Conservation (phyloP, 2,888 invertebrate species). For the Boloria selene region DNA sequence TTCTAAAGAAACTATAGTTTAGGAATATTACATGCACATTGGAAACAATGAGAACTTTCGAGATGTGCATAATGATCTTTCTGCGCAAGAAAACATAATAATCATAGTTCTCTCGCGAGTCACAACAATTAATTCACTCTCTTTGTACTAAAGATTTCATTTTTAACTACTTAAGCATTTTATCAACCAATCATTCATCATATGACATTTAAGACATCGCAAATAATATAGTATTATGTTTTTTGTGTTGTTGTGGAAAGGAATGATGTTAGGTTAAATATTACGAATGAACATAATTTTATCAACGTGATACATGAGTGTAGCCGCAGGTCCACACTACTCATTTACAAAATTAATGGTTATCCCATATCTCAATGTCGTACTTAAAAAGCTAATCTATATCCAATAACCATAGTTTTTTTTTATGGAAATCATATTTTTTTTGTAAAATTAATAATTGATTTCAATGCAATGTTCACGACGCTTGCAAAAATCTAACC, state of each 20-base stretch:
- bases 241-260: too few relatives aligned
- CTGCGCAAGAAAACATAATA: constrained; percentile 16
- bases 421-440: constrained; percentile 4
- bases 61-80: constrained; percentile 7
- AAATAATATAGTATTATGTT: too few relatives aligned
- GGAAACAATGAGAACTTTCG: constrained; percentile 19
- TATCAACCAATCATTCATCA: too few relatives aligned
- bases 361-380: too few relatives aligned
- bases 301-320: too few relatives aligned
- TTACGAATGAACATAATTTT: too few relatives aligned
- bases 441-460: constrained; percentile 1
- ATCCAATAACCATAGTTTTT: not conserved
- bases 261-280: too few relatives aligned
- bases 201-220: too few relatives aligned
- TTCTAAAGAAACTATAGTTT: too few relatives aligned
- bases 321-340: too few relatives aligned
- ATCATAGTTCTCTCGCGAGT: constrained; percentile 6
- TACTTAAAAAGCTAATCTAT: not conserved
- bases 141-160: constrained; percentile 15
- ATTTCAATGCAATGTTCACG: not conserved
- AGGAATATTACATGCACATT: not conserved
- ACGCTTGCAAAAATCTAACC: not conserved
- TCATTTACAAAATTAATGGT: too few relatives aligned
- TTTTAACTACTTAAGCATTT: not conserved
- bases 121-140: constrained; percentile 18